A percentile compares a stretch with the other conserved stretches of the same genome.
Conservation (phyloP, 2,797 vertebrate genomes). For the Pangasius mekongensis region DNA sequence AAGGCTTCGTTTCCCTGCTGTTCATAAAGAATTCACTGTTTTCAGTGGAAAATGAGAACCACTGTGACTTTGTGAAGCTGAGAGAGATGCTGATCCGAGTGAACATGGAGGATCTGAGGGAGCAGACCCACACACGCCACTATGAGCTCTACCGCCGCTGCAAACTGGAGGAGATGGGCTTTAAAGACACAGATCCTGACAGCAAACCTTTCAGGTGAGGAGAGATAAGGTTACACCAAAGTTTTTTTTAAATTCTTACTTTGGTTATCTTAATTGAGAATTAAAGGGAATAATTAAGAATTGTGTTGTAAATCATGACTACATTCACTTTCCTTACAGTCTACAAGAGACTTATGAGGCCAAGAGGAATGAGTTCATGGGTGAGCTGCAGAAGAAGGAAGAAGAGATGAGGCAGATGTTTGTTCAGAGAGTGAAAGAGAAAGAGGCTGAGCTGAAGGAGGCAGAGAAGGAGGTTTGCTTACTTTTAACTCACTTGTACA, state of each 20-base stretch:
- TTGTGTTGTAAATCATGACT: neutral
- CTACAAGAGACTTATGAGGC: conserved; percentile 98
- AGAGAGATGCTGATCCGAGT: conserved; percentile 97
- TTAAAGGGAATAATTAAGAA: neutral
- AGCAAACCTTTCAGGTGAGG: conserved; percentile 97
- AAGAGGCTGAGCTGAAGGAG: conserved; percentile 96
- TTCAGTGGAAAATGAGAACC: conserved; percentile 95
- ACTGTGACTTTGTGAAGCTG: conserved; percentile 97
- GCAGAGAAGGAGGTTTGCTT: conserved; percentile 93
- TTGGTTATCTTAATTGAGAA: neutral
- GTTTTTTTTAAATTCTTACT: neutral
- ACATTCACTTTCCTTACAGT: conserved; percentile 65
- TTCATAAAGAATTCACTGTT: conserved; percentile 20
- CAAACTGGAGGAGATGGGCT: conserved; percentile 99
- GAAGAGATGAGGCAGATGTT: conserved; percentile 99
- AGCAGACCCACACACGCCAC: conserved; percentile 95
- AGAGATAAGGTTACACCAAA: neutral
- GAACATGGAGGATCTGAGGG: conserved; percentile 98
- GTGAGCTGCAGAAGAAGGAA: conserved; percentile 97
- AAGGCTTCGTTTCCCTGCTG: neutral
- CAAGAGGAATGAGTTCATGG: conserved; percentile 97
- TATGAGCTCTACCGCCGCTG: conserved; percentile 97
- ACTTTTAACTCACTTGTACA: neutral
- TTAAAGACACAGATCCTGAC: conserved; percentile 97
- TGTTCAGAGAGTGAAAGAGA: conserved; percentile 98